phyloP scores from a whole-genome alignment of 2,888 invertebrate genomes.

The Teinopalpus imperialis region DNA sequence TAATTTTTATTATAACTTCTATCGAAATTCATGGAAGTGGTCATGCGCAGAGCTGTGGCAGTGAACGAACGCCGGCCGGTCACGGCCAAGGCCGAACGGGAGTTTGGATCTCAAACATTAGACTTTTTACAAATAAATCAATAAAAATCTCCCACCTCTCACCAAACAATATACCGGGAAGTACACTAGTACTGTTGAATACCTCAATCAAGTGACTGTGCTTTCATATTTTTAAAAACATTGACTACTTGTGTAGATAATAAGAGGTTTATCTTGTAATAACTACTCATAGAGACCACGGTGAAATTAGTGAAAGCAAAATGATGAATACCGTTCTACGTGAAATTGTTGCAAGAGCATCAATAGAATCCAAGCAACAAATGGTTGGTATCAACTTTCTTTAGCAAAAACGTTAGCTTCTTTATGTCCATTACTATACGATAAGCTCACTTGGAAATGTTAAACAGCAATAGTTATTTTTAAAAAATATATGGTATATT shows the following conservation, averaged over 20 bases:
- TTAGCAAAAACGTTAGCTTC: background rate
- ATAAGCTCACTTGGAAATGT: no score
- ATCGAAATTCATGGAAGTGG: constrained; percentile 45
- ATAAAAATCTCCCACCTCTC: constrained; percentile 44
- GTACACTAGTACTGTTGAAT: constrained; percentile 34
- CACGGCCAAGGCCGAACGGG: constrained; percentile 73
- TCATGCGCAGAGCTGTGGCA: constrained; percentile 63
- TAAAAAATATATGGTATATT: no score
- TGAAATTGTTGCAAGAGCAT: constrained; percentile 66
- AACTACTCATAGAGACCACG: constrained; percentile 32
- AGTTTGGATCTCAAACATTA: constrained; percentile 42
- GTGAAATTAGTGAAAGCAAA: constrained; percentile 51
- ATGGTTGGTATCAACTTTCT: constrained; percentile 50
- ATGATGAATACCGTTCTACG: constrained; percentile 67
- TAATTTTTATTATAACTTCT: constrained; percentile 41
- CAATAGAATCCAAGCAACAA: constrained; percentile 58
- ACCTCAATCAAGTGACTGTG: constrained; percentile 28
- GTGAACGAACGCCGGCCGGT: constrained; percentile 75
- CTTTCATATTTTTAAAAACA: constrained; percentile 29
- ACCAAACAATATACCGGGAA: constrained; percentile 40
- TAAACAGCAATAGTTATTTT: no score
- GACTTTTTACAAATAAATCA: constrained; percentile 41
- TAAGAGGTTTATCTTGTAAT: constrained; percentile 32
- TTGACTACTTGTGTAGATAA: constrained; percentile 28
- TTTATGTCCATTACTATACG: no score